Percentiles rank a stretch among this genome's conserved stretches.
These are phyloP conservation scores for Apostichopus leukothele DNA, from an alignment of 53 echinoderm and acorn worm species.

Conservation along the genomic window DNA sequence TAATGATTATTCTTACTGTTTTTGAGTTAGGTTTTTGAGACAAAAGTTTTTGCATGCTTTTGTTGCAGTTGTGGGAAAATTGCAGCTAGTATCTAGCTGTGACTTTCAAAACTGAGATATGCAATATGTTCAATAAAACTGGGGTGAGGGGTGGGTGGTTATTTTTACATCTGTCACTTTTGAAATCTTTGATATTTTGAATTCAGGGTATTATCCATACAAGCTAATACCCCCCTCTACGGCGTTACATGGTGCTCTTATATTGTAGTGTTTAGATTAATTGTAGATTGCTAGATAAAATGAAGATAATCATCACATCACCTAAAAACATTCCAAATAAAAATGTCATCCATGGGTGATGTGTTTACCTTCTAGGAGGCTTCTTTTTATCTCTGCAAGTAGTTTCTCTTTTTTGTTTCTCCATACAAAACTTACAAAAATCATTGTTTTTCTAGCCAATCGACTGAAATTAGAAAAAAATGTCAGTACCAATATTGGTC, in stretches of 20 bases:
- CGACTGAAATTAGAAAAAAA: too few relatives aligned
- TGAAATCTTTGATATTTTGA: background rate
- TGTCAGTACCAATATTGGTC: too few relatives aligned
- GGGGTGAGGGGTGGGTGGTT: too few relatives aligned
- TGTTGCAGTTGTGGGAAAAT: too few relatives aligned
- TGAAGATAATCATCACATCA: background rate
- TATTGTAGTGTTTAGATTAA: background rate
- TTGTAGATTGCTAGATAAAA: background rate
- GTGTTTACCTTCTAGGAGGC: background rate
- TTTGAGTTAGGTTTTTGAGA: too few relatives aligned
- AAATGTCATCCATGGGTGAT: background rate
- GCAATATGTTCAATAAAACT: too few relatives aligned
- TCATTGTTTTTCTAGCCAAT: background rate
- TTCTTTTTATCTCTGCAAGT: background rate
- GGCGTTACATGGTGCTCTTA: constrained; percentile 38
- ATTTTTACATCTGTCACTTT: too few relatives aligned
- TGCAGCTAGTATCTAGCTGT: too few relatives aligned
- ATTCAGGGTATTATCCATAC: constrained; percentile 2
- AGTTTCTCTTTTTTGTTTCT: background rate
- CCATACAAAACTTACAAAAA: background rate
- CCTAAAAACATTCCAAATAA: constrained; percentile 3
- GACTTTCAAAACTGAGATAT: too few relatives aligned
- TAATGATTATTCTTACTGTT: too few relatives aligned
- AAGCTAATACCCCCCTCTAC: constrained; percentile 18
- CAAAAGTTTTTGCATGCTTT: too few relatives aligned